Conservation (phyloP, 2,113 vertebrate species). For the Tauraco erythrolophus region DNA sequence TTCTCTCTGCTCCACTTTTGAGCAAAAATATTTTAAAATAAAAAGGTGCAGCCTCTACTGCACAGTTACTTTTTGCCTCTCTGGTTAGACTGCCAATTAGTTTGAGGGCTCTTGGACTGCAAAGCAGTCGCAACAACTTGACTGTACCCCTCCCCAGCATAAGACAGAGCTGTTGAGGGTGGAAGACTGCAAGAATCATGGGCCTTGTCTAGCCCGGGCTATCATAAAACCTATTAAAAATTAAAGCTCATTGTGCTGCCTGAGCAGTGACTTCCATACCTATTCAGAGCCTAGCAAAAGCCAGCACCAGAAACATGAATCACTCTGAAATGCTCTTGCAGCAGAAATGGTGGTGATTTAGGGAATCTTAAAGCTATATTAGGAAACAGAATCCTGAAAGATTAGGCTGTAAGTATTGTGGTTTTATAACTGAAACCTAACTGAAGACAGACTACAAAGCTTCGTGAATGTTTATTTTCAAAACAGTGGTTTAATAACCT, state of each 20-base stretch:
- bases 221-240: neutral
- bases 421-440: neutral
- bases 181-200: neutral
- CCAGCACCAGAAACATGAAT: neutral
- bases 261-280: neutral
- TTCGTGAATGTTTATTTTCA: neutral
- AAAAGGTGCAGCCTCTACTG: neutral
- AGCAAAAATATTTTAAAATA: neutral
- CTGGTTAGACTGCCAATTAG: neutral
- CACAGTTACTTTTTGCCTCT: neutral
- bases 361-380: neutral
- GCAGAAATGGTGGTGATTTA: neutral
- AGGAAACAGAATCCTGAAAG: neutral
- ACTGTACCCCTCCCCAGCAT: neutral
- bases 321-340: neutral
- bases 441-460: neutral
- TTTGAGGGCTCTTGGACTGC: neutral
- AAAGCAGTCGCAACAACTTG: neutral
- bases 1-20: neutral
- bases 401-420: neutral
- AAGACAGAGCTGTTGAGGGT: neutral
- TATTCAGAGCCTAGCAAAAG: neutral
- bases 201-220: neutral
- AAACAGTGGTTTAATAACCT: neutral
- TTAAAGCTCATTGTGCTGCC: neutral